phyloP scores from a whole-genome alignment of 2,888 invertebrate species.

The Hydrotaea diabolus region DNA sequence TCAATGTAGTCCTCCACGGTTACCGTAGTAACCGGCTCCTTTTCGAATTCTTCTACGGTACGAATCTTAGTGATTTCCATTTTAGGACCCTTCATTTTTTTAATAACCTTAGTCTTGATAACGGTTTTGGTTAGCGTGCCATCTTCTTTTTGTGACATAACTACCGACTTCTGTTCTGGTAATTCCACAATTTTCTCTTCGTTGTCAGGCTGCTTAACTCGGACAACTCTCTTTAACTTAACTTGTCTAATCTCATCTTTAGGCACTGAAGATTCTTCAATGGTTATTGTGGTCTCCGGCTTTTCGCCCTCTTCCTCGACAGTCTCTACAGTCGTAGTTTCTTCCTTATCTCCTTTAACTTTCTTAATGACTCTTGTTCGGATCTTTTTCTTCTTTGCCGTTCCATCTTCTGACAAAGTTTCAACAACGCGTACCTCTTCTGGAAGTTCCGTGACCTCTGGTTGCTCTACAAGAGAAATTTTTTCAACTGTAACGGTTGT shows the following conservation, averaged over 20 bases:
- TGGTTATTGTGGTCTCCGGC: slow-evolving; percentile 61
- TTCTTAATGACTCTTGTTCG: slow-evolving; percentile 64
- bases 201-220: slow-evolving; percentile 74
- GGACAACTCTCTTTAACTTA: slow-evolving; percentile 73
- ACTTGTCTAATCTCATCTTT: slow-evolving; percentile 55
- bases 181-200: slow-evolving; percentile 76
- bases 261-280: slow-evolving; percentile 49
- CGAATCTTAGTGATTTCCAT: slow-evolving; percentile 80
- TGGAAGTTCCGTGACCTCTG: slow-evolving; percentile 48
- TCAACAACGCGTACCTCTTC: slow-evolving; percentile 59
- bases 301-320: slow-evolving; percentile 61
- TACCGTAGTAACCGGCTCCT: slow-evolving; percentile 79
- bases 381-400: slow-evolving; percentile 50
- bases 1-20: slow-evolving; percentile 74
- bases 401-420: slow-evolving; percentile 59
- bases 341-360: slow-evolving; percentile 55
- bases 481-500: neutral
- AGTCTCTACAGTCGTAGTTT: slow-evolving; percentile 67
- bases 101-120: slow-evolving; percentile 81
- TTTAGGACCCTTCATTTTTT: slow-evolving; percentile 79
- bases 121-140: slow-evolving; percentile 78
- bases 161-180: slow-evolving; percentile 77
- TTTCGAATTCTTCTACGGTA: slow-evolving; percentile 80
- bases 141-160: slow-evolving; percentile 79
- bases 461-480: slow-evolving; percentile 36